These are phyloP conservation scores for Caloenas nicobarica DNA, from an alignment of 2,113 vertebrate species.

Conservation along the genomic window DNA sequence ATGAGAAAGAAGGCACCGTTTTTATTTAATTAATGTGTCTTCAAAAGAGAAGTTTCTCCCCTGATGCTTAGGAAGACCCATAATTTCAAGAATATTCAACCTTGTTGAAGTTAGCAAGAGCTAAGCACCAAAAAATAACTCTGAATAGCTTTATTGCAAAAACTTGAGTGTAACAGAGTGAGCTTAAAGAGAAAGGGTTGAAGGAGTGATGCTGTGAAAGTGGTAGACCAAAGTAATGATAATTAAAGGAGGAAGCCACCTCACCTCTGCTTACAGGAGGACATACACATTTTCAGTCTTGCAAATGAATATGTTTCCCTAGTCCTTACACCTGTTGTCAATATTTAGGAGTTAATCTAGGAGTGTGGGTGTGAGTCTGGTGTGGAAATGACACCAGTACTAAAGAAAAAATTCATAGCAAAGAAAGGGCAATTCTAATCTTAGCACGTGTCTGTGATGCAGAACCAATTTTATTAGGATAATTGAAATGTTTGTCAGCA, in stretches of 20 bases:
- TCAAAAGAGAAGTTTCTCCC: neutral
- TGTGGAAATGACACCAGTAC: neutral
- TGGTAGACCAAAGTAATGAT: neutral
- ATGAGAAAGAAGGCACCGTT: neutral
- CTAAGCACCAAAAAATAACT: neutral
- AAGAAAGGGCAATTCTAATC: neutral
- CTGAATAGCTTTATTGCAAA: neutral
- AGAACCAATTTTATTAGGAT: neutral
- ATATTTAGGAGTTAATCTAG: neutral
- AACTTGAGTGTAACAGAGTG: neutral
- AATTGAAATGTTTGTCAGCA: constrained; percentile 8
- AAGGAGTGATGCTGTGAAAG: neutral
- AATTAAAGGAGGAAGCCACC: neutral
- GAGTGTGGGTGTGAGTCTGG: too few relatives aligned
- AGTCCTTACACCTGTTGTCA: neutral
- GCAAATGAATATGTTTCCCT: neutral
- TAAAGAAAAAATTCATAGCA: neutral
- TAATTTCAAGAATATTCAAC: neutral
- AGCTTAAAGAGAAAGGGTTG: neutral
- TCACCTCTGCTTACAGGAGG: neutral
- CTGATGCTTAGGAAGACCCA: neutral
- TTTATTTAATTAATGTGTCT: neutral
- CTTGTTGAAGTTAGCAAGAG: neutral
- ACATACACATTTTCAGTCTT: neutral
- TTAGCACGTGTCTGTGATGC: neutral